Base-by-base conservation (phyloP, 1,140 invertebrate species). In the Telenomus remus region DNA sequence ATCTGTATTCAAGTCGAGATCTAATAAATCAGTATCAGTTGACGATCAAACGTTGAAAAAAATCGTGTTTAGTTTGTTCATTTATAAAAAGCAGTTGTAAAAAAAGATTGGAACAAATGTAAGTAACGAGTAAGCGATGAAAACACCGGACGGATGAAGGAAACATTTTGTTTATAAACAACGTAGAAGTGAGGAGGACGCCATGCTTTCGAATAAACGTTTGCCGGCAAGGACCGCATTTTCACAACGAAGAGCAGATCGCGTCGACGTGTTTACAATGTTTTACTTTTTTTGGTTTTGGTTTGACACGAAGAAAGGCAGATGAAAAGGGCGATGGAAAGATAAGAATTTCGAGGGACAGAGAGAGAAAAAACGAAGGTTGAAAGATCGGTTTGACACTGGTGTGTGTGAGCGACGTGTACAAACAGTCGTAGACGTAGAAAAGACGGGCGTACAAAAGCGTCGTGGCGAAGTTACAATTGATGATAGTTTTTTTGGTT, bases 241-340 rank as follows among this genome's bases (percentile, higher is more conserved):
- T n/a, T 75, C 35, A 69, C 64, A 75, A 69, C 72, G 65, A 75
- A 75, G 72, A 27, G 6, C 57, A 57, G 34, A 39, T 53, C 64
- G 59, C 64, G 64, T 75, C 59, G 72, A 69, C 34, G 60, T 57
- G n/a, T 13, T 63, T 46, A 71, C 59, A 71, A 56, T 27, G 19
- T 27, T 27, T 27, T 27, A 3, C 6, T 27, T 27, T 6, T 27
- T 27, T 27, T 27, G 19, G 53, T 57, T 55, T 2, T 0, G n/a
- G n/a, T n/a, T 72, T 15, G 54, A 43, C n/a, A 19, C 13, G 10
- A 16, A 50, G 27, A 43, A 47, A 57, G 10, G 44, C 15, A 55
- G 19, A 34, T 9, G 49, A 27, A 27, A 27, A 27, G 19, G 6
- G 19, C 19, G 19, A 6, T 27, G 2, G 6, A 55, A 19, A 42